Conservation (phyloP, 1,140 invertebrate genomes). For the Muscidifurax raptorellus region DNA sequence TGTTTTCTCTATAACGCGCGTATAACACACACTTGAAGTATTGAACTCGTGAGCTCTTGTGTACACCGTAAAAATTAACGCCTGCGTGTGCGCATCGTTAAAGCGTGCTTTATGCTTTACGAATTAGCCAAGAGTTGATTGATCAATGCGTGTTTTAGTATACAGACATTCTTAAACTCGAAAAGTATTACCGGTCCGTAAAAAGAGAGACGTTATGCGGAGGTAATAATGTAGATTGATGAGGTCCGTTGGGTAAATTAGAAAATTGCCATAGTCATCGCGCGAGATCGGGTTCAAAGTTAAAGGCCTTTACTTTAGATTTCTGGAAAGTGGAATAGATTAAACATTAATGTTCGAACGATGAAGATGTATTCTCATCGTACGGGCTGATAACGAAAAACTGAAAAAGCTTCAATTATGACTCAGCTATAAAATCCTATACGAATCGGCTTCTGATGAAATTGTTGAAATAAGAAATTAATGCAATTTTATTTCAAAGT, state of each 20-base stretch:
- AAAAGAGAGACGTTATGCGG: not conserved
- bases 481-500: no score
- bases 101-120: no score
- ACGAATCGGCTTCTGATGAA: not conserved
- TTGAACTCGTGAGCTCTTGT: no score
- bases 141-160: no score
- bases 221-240: not conserved
- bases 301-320: constrained; percentile 18
- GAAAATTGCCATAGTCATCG: not conserved
- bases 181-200: not conserved
- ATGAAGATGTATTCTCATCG: constrained; percentile 5
- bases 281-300: not conserved
- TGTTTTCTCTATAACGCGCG: no score
- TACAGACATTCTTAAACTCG: not conserved
- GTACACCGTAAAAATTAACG: no score
- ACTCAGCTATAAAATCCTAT: constrained; percentile 6
- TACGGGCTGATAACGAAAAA: not conserved
- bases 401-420: not conserved
- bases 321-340: not conserved
- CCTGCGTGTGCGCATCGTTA: no score
- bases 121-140: no score
- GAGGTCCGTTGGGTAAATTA: not conserved
- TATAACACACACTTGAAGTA: no score
- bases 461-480: not conserved
- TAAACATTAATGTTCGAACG: not conserved